A percentile compares a stretch with the other conserved stretches of the same genome.
phyloP scores from a whole-genome alignment of 2,888 invertebrate species.

The Rhodophaea formosa region DNA sequence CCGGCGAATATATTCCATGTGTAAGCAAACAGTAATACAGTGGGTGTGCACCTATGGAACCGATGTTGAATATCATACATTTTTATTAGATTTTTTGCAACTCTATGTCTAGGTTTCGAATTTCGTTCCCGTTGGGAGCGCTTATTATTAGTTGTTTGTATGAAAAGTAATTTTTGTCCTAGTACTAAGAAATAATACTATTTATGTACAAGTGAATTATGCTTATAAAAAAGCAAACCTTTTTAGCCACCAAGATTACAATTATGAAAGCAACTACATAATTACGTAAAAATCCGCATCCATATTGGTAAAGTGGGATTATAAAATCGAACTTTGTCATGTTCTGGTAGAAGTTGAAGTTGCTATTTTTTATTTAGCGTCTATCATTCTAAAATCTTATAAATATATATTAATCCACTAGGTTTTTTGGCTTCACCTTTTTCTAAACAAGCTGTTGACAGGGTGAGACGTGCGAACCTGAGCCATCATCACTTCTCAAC shows the following conservation, averaged over 20 bases:
- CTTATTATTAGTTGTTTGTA: neutral
- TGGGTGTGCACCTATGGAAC: conserved; percentile 62
- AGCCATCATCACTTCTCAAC: conserved; percentile 54
- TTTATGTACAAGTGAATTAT: neutral
- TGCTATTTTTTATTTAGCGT: neutral
- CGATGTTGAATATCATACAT: conserved; percentile 63
- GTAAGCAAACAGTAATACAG: conserved; percentile 60
- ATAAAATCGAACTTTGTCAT: neutral
- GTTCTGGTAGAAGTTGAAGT: neutral
- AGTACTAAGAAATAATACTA: neutral
- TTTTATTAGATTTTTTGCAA: conserved; percentile 16
- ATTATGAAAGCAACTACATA: neutral
- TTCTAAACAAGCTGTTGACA: conserved; percentile 54
- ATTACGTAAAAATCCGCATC: neutral
- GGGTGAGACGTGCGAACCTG: conserved; percentile 43
- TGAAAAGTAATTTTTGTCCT: too few species aligned
- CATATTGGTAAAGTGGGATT: neutral
- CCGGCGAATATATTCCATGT: conserved; percentile 62
- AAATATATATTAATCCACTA: neutral
- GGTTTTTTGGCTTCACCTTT: conserved; percentile 21
- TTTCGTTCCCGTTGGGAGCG: neutral
- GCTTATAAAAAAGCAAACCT: neutral
- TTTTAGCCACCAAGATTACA: neutral
- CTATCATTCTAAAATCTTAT: neutral
- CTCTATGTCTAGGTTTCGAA: neutral